These are phyloP conservation scores for Hybognathus amarus DNA, from an alignment of 2,797 vertebrate species.

Conservation along the genomic window DNA sequence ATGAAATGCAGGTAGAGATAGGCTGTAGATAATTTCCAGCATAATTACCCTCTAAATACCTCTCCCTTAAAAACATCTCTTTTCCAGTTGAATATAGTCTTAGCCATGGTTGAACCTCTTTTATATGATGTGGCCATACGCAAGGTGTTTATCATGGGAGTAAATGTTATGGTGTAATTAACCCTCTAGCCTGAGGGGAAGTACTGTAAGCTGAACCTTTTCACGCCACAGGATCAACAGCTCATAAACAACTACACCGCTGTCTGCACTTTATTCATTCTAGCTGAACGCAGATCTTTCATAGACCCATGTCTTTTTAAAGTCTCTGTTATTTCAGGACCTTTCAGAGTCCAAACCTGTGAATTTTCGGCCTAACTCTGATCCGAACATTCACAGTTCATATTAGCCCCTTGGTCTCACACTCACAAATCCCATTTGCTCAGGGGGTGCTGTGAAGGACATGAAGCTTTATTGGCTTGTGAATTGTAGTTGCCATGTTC, in stretches of 20 bases:
- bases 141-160: conserved; percentile 65
- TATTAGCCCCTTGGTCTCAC: conserved; percentile 6
- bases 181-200: conserved; percentile 53
- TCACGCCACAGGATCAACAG: conserved; percentile 37
- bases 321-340: conserved; percentile 24
- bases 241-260: conserved; percentile 43
- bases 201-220: conserved; percentile 9
- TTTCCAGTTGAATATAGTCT: conserved; percentile 63
- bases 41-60: conserved; percentile 70
- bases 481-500: neutral
- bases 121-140: conserved; percentile 67
- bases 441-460: conserved; percentile 20
- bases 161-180: conserved; percentile 71
- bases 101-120: conserved; percentile 64
- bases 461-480: conserved; percentile 38
- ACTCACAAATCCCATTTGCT: conserved; percentile 38
- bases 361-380: neutral
- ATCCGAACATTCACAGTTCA: conserved; percentile 6
- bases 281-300: conserved; percentile 25
- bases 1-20: conserved; percentile 61
- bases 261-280: conserved; percentile 33
- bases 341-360: conserved; percentile 17
- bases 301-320: neutral
- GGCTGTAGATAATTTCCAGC: conserved; percentile 65
- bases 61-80: neutral